Evolutionary conservation across 2,797 vertebrate genomes (phyloP), one percentile per base, ranked within the genome.

Genomic region (Phataginus tetradactyla): DNA sequence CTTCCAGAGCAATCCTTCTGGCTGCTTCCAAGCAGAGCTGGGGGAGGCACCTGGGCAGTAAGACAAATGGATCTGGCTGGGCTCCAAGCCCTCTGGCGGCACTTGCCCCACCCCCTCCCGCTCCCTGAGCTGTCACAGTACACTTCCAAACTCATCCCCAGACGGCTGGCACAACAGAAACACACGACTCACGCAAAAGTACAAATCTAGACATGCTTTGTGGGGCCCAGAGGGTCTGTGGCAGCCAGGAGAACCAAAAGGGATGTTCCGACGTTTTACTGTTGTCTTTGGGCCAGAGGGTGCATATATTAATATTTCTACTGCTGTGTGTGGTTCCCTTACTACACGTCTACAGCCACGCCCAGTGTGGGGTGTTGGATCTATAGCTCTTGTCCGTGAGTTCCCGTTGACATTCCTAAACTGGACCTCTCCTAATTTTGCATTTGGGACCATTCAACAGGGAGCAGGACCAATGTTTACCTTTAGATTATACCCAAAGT

Each of bases 121-220:
- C 87, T 77, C 87, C 86, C 94, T 69, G 81, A 96, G 83, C 14
- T 20, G 45, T 63, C 71, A 91, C 55, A 84, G n/a, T 66, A 71
- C 1, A 23, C 57, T 64, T 96, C 77, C 90, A 75, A 94, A 85
- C 64, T 63, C 21, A 27, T 75, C 71, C 92, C 84, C 75, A 78
- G 59, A 45, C 71, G 51, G 53, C 92, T 75, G 21, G 91, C 55
- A 45, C 34, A 75, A 78, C 45, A 94, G 75, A 84, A 69, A 63
- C 37, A 42, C 45, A 37, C 59, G 32, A 13, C 23, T 89, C 69
- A 68, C 69, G 85, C 63, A 29, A 34, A 77, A 63, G 74, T 74
- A 71, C 34, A 75, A 57, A 25, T 77, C 79, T 63, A 80, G 34
- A 53, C n/a, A 18, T 2, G 39, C 37, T 45, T 74, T 11, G 4